Base-by-base conservation (phyloP, 2,888 invertebrate species). In the Dasypogon diadema region DNA sequence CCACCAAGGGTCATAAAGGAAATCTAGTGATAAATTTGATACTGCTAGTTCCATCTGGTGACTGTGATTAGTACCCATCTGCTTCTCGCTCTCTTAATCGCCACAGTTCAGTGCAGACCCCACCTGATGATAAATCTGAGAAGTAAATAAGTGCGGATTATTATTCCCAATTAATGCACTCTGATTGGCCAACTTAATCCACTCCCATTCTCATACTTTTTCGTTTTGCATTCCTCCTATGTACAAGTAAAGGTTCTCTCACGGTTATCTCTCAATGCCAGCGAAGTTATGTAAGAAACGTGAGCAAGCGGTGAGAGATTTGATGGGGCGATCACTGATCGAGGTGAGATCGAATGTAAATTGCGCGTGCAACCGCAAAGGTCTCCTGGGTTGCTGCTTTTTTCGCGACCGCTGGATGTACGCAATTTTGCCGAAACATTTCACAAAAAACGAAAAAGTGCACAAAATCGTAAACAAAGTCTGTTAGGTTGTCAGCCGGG, bases 61-160 rank as follows among this genome's bases (percentile, higher is more conserved):
- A n/a, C 37, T 16, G 26, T 18, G 10, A 37, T 37, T n/a, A 21
- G 10, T 18, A 4, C n/a, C 34, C 12, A 60, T 14, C 5, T 26
- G 21, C 37, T 21, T 60, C 60, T 37, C 60, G n/a, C 60, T 60
- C 60, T 34, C 37, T 37, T 60, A 21, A 30, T 3, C 60, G 60
- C 37, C 60, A 18, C 12, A 10, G 14, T 58, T 2, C 58, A 16
- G 34, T 24, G 16, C 12, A 37, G 37, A 37, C 60, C 60, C 60
- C 60, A 60, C 60, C 60, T 37, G 60, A 37, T 37, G 37, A 60
- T 60, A 34, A 34, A 60, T 37, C 60, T 37, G 60, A 60, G 60
- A 30, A 21, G 60, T 60, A 60, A 34, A 60, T 60, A 60, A 60
- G 42, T 18, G 34, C 60, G 37, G 37, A 18, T 60, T 34, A 60